Conservation (phyloP, 2,888 invertebrate species). For the Morpho achilles region DNA sequence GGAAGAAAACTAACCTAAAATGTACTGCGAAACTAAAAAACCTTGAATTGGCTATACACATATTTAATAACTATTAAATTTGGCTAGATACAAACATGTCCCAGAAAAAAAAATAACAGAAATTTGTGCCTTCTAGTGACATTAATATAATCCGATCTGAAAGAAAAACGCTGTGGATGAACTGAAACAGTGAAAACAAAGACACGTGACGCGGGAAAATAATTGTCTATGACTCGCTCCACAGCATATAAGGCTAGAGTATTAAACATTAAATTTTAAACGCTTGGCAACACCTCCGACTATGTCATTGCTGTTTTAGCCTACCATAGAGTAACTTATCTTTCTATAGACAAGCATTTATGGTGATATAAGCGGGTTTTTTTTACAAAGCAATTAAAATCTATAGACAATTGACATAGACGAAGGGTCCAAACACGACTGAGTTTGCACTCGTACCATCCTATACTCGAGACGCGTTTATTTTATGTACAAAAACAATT, state of each 20-base stretch:
- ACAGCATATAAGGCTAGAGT: constrained; percentile 29
- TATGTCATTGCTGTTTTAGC: constrained; percentile 35
- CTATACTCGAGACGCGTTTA: constrained; percentile 38
- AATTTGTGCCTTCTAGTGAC: constrained; percentile 40
- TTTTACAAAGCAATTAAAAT: constrained; percentile 44
- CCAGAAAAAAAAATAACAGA: constrained; percentile 26
- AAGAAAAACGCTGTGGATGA: constrained; percentile 10
- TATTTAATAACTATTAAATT: constrained; percentile 23
- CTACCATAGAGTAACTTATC: constrained; percentile 37
- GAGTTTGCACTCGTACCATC: constrained; percentile 44
- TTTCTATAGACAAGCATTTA: constrained; percentile 29
- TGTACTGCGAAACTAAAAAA: constrained; percentile 44
- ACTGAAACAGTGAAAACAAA: constrained; percentile 3
- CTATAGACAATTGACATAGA: constrained; percentile 47
- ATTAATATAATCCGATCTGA: constrained; percentile 2
- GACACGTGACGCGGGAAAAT: constrained; percentile 15
- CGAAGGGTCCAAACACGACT: constrained; percentile 35
- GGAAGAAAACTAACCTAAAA: constrained; percentile 50
- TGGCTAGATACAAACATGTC: constrained; percentile 20
- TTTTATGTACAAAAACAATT: constrained; percentile 57
- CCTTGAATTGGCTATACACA: constrained; percentile 44
- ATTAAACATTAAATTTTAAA: constrained; percentile 26
- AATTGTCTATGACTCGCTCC: constrained; percentile 29
- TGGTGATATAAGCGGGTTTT: constrained; percentile 38
- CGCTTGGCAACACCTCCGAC: constrained; percentile 27